Evolutionary conservation across 2,888 invertebrate species (phyloP), one percentile per base, ranked within the genome.

Genomic region (Formica aserva): DNA sequence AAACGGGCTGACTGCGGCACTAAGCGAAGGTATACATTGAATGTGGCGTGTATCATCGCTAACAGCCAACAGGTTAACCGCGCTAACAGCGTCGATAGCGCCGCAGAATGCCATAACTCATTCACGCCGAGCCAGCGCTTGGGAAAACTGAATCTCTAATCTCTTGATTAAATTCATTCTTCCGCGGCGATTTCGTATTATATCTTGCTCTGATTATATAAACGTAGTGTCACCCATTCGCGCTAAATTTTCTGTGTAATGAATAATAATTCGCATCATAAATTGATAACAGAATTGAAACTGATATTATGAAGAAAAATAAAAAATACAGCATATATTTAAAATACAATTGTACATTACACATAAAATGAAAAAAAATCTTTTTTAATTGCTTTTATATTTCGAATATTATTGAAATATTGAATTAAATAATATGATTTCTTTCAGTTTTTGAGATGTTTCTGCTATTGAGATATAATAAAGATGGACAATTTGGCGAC

Each of bases 21-120:
- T 52, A 41, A 45, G 76, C 57, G 29, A 41, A 77, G 52, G 78
- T 45, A 78, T 60, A 78, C 60, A 69, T 80, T 69, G 78, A 80
- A 80, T 78, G 71, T 71, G 69, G 78, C 78, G 45, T 80, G 78
- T 69, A 80, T 80, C 78, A 80, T 80, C 78, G 69, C 38, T 80
- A 80, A 80, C 78, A 80, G 35, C 78, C 78, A 71, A 62, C 78
- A 60, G 69, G 78, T 80, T 80, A 80, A 71, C 78, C 69, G 69
- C 69, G 78, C 78, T 78, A 69, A 69, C 78, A 78, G 71, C 78
- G 69, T 80, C 78, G 78, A 80, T 71, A 71, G 78, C 71, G 45
- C 78, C 78, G 60, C 69, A 69, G 60, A 69, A 80, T 80, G 60
- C 71, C 60, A 80, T 80, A 80, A 71, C 66, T 80, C 60, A 80